These are phyloP conservation scores for Odocoileus hemionus DNA, from an alignment of 2,113 vertebrate genomes.

Conservation along the genomic window DNA sequence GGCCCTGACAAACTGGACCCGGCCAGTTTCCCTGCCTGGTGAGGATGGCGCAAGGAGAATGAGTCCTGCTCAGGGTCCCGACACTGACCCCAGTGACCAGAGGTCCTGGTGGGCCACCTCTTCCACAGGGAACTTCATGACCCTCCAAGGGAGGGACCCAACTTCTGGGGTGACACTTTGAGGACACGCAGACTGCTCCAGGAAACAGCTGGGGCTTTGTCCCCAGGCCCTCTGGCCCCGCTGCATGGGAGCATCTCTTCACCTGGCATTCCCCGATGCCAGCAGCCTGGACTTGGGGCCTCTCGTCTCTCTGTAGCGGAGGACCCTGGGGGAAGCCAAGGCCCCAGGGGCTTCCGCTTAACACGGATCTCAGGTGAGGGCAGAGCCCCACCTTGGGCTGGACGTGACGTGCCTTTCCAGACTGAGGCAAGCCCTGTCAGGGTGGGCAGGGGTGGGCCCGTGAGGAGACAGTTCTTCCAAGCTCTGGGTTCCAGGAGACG, in stretches of 20 bases:
- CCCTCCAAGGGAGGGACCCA: accelerated
- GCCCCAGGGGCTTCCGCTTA: not conserved
- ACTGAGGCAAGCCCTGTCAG: not conserved
- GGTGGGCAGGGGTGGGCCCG: not conserved
- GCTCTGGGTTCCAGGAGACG: not conserved
- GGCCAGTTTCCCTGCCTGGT: not conserved
- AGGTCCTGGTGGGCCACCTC: not conserved
- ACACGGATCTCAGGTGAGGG: not conserved
- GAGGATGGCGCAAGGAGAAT: not conserved
- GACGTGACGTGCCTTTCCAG: accelerated
- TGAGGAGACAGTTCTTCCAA: accelerated
- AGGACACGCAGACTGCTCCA: not conserved
- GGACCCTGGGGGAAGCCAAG: not conserved
- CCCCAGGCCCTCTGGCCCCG: not conserved
- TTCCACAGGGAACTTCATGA: not conserved
- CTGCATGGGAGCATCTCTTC: not conserved
- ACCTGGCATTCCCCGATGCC: accelerated
- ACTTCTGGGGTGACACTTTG: not conserved
- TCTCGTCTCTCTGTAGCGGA: not conserved
- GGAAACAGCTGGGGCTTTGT: not conserved
- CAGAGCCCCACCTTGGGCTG: not conserved
- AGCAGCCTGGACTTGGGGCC: accelerated
- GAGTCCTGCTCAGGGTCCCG: not conserved
- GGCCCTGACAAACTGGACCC: not conserved
- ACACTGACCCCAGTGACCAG: not conserved